Evolutionary conservation across 2,888 invertebrate species (phyloP).

Genomic region (Globia sparganii): DNA sequence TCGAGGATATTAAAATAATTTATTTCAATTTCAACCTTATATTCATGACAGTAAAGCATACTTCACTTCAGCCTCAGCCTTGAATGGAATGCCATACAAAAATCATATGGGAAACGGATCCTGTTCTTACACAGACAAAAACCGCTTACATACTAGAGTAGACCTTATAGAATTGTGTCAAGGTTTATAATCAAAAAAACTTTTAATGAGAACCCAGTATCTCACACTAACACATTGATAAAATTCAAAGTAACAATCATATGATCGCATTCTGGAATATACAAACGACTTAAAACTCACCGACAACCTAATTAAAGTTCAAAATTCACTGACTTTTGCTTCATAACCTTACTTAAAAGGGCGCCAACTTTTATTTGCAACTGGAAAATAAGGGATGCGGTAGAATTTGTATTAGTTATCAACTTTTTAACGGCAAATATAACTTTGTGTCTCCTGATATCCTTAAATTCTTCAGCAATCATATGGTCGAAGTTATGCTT

Average conservation of each 20-base stretch:
- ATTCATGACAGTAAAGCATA: background rate
- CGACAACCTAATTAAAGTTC: slow-evolving; percentile 19
- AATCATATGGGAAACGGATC: slow-evolving; percentile 88
- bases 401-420: slow-evolving; percentile 41
- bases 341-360: slow-evolving; percentile 55
- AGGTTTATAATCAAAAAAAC: slow-evolving; percentile 55
- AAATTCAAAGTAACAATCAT: slow-evolving; percentile 84
- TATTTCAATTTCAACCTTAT: slow-evolving; percentile 69
- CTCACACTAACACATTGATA: slow-evolving; percentile 74
- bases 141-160: slow-evolving; percentile 45
- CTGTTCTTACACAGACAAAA: slow-evolving; percentile 77
- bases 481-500: slow-evolving; percentile 58
- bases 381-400: slow-evolving; percentile 30
- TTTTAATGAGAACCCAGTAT: slow-evolving; percentile 69
- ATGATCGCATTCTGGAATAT: slow-evolving; percentile 71
- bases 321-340: slow-evolving; percentile 39
- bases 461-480: slow-evolving; percentile 67
- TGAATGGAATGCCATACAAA: slow-evolving; percentile 86
- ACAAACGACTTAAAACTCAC: slow-evolving; percentile 59
- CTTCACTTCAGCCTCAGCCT: slow-evolving; percentile 53
- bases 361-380: slow-evolving; percentile 61
- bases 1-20: slow-evolving; percentile 66
- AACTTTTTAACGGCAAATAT: slow-evolving; percentile 30
- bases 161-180: background rate
- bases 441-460: slow-evolving; percentile 55